Evolutionary conservation across 2,888 invertebrate species (phyloP).

Genomic region (Tetragnatha montana): DNA sequence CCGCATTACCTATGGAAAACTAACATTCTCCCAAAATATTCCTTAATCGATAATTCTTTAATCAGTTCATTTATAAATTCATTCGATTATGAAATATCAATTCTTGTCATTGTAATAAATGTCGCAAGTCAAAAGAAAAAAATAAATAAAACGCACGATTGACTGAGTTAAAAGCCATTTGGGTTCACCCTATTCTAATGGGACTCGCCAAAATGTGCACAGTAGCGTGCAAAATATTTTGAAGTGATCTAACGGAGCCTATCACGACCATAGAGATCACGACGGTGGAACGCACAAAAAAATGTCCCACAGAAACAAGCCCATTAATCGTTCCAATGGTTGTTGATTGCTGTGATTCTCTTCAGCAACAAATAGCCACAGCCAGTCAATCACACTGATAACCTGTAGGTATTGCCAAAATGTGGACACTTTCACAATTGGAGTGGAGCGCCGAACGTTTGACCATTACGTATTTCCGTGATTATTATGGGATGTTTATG

Average conservation of each 20-base stretch:
- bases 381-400: neutral
- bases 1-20: no score
- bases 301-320: neutral
- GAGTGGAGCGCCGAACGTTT: neutral
- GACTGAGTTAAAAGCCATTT: conserved; percentile 18
- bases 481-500: neutral
- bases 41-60: no score
- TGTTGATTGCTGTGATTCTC: neutral
- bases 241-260: neutral
- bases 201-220: conserved; percentile 13
- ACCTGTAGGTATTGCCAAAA: neutral
- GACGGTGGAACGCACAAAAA: conserved; percentile 7
- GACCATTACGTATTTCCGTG: neutral
- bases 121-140: neutral
- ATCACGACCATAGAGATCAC: neutral
- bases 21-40: no score
- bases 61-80: no score
- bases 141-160: conserved; percentile 17
- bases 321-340: conserved; percentile 12
- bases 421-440: neutral
- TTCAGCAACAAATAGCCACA: neutral
- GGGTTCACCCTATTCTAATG: conserved; percentile 20
- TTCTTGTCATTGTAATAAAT: neutral
- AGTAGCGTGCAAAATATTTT: conserved; percentile 14
- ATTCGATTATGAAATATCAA: no score